Percentiles rank a stretch among this genome's conserved stretches.
phyloP scores from a whole-genome alignment of 2,113 vertebrate genomes.

The Actenoides hombroni region DNA sequence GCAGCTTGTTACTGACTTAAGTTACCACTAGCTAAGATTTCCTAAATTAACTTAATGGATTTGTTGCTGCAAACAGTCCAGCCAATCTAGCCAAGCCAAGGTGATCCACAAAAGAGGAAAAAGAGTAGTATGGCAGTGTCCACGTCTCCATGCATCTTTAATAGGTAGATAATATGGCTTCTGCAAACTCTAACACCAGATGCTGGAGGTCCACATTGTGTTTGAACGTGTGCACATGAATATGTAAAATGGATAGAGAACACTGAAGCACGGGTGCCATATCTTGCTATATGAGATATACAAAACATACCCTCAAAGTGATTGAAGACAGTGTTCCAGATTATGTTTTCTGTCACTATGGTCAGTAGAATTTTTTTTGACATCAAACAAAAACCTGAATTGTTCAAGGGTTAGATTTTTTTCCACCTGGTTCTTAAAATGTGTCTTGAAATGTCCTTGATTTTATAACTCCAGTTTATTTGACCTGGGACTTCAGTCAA shows the following conservation, averaged over 20 bases:
- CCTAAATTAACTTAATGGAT: neutral
- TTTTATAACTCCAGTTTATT: neutral
- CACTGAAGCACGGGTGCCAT: accelerated
- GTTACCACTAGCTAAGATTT: neutral
- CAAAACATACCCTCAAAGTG: neutral
- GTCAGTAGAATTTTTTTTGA: neutral
- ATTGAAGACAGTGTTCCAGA: neutral
- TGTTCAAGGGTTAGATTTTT: neutral
- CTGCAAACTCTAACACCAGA: neutral
- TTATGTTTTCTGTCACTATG: neutral
- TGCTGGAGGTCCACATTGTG: neutral
- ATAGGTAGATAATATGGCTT: neutral
- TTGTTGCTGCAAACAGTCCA: neutral
- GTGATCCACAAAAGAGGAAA: neutral
- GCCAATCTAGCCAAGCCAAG: neutral
- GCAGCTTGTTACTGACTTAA: neutral
- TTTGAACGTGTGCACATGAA: neutral
- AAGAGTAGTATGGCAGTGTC: neutral
- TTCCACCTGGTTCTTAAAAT: neutral
- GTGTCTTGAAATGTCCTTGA: neutral
- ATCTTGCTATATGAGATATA: neutral
- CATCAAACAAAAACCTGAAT: neutral
- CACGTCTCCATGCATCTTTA: neutral
- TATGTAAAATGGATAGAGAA: neutral
- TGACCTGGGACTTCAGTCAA: neutral